A percentile compares a stretch with the other conserved stretches of the same genome.
Evolutionary conservation across 2,888 invertebrate species (phyloP).

Genomic region (Mythimna lalbum): DNA sequence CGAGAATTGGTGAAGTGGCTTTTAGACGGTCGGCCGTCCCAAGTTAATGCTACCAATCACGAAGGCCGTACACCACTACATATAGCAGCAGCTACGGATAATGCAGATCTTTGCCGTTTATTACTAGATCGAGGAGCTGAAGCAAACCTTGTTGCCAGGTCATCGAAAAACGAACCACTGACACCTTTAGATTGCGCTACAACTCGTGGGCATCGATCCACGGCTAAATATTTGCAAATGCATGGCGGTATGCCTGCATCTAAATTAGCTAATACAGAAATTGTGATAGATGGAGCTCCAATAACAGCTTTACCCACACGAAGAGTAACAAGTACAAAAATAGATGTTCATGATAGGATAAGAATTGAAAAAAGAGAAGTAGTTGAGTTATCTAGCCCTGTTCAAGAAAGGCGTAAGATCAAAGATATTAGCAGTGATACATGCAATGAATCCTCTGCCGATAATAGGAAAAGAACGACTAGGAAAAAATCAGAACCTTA

Average conservation of each 20-base stretch:
- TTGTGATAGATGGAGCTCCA: constrained; percentile 84
- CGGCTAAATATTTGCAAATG: constrained; percentile 97
- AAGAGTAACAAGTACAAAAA: constrained; percentile 89
- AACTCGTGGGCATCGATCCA: constrained; percentile 96
- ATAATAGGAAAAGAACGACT: constrained; percentile 75
- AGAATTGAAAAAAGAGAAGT: constrained; percentile 89
- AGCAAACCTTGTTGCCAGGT: constrained; percentile 95
- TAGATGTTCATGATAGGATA: constrained; percentile 87
- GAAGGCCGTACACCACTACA: constrained; percentile 98
- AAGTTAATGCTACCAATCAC: constrained; percentile 96
- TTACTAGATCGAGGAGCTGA: constrained; percentile 96
- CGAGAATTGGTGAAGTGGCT: constrained; percentile 97
- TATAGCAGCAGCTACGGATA: constrained; percentile 98
- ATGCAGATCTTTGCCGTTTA: constrained; percentile 97
- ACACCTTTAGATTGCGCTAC: constrained; percentile 98
- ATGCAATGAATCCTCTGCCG: constrained; percentile 86
- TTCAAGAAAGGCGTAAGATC: constrained; percentile 75
- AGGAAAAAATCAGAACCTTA: constrained; percentile 71
- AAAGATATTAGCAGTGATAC: constrained; percentile 79
- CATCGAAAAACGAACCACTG: constrained; percentile 95
- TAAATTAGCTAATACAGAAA: constrained; percentile 90
- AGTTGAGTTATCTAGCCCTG: constrained; percentile 86
- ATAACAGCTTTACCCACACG: constrained; percentile 85
- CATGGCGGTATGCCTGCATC: constrained; percentile 96
- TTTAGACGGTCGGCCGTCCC: constrained; percentile 95